Percentiles rank a stretch among this genome's conserved stretches.
Evolutionary conservation across 2,888 invertebrate species (phyloP).

Genomic region (Orthosia gracilis): DNA sequence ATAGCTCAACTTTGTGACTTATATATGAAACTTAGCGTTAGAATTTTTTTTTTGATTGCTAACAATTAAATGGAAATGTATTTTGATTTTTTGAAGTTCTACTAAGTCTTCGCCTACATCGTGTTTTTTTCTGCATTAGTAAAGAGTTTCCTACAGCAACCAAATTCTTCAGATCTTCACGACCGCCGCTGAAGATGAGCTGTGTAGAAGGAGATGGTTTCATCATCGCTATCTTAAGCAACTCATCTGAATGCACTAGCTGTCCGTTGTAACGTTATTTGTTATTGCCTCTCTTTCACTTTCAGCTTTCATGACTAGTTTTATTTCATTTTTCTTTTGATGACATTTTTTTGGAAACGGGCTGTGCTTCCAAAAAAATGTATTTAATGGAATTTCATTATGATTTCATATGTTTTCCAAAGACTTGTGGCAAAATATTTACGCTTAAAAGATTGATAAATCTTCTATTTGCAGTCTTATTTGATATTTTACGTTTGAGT

Average conservation of each 20-base stretch:
- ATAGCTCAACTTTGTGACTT: background rate
- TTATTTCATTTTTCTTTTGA: slow-evolving; percentile 11
- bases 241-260: slow-evolving; percentile 30
- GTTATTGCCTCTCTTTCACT: slow-evolving; percentile 1
- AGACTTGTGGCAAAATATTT: background rate
- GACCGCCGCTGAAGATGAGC: slow-evolving; percentile 23
- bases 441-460: background rate
- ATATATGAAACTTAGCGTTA: background rate
- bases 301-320: slow-evolving; percentile 12
- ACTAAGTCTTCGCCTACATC: background rate
- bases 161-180: slow-evolving; percentile 8
- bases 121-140: slow-evolving; percentile 16
- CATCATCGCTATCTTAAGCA: slow-evolving; percentile 22
- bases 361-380: no score
- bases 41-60: no score
- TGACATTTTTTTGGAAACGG: background rate
- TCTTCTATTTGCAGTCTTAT: background rate
- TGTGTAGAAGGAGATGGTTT: slow-evolving; percentile 15
- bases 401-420: slow-evolving; percentile 4
- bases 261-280: slow-evolving; percentile 18
- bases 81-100: background rate
- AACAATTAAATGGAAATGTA: background rate
- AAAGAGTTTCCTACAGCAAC: slow-evolving; percentile 16
- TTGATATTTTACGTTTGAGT: slow-evolving; percentile 7
- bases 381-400: background rate